phyloP scores from a whole-genome alignment of 1,140 invertebrate genomes.

The Lysiphlebus fabarum region DNA sequence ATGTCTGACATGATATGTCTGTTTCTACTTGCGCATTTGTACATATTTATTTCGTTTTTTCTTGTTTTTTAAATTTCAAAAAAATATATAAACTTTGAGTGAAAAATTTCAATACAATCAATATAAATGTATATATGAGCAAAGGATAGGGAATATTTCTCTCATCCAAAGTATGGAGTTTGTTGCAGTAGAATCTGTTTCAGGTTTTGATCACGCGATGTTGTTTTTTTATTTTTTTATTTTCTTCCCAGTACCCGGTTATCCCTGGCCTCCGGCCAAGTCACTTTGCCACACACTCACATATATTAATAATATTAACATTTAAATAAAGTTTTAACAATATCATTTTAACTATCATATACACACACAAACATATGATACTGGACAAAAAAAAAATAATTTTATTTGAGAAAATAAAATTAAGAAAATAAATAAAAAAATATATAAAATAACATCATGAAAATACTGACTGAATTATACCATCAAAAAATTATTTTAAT shows the following conservation, averaged over 20 bases:
- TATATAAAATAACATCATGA: not conserved
- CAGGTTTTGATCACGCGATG: slow-evolving; percentile 50
- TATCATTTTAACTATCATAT: slow-evolving; percentile 4
- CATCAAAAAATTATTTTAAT: not conserved
- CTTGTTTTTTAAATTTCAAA: too few relatives aligned
- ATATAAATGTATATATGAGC: slow-evolving; percentile 2
- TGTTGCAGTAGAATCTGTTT: slow-evolving; percentile 38
- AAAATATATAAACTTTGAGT: too few relatives aligned
- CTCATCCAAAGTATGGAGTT: slow-evolving; percentile 32
- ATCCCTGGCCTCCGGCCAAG: slow-evolving; percentile 30
- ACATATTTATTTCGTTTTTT: too few relatives aligned
- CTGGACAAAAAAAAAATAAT: too few relatives aligned
- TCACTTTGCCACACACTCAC: slow-evolving; percentile 22
- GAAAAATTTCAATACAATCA: too few relatives aligned
- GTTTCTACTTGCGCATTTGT: too few relatives aligned
- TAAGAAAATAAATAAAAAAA: not conserved
- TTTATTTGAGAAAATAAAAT: too few relatives aligned
- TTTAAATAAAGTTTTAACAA: not conserved
- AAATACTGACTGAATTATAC: not conserved
- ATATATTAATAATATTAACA: slow-evolving; percentile 12
- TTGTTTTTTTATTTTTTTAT: slow-evolving; percentile 29
- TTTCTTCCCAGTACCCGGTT: slow-evolving; percentile 46
- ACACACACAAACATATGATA: not conserved
- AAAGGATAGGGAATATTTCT: slow-evolving; percentile 26
- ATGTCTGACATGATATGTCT: too few relatives aligned